These are phyloP conservation scores for Urocyon cinereoargenteus DNA, from an alignment of 2,797 vertebrate species.

Conservation along the genomic window DNA sequence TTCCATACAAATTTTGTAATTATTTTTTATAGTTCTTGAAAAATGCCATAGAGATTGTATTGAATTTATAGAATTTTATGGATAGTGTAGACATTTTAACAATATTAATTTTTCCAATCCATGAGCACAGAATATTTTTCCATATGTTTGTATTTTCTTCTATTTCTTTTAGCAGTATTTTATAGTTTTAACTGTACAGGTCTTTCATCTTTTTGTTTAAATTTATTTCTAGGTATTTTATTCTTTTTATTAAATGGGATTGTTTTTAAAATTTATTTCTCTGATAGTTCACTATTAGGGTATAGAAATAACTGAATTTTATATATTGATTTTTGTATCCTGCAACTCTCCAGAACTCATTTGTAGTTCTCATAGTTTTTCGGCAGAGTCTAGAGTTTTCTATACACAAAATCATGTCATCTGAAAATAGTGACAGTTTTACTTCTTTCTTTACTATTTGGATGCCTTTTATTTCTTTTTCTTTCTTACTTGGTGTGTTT, in stretches of 20 bases:
- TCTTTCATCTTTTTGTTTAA: not conserved
- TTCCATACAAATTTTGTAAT: not conserved
- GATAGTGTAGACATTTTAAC: not conserved
- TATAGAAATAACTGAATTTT: not conserved
- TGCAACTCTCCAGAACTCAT: not conserved
- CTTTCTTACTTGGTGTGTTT: not conserved
- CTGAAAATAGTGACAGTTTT: not conserved
- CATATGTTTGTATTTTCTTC: not conserved
- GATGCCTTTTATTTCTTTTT: not conserved
- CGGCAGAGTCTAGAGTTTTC: not conserved
- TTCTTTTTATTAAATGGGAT: not conserved
- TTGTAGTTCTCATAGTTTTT: not conserved
- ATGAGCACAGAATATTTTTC: not conserved
- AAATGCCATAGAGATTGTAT: not conserved
- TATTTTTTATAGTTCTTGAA: not conserved
- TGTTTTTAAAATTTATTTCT: not conserved
- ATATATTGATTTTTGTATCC: not conserved
- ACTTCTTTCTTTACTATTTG: not conserved
- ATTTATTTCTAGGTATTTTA: not conserved
- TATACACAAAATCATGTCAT: not conserved
- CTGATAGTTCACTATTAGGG: not conserved
- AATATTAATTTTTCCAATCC: not conserved
- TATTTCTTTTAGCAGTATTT: not conserved
- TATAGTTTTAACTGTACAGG: not conserved
- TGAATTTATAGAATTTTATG: not conserved